These are phyloP conservation scores for Kuschelorhynchus macadamiae DNA, from an alignment of 2,888 invertebrate species.

Conservation along the genomic window DNA sequence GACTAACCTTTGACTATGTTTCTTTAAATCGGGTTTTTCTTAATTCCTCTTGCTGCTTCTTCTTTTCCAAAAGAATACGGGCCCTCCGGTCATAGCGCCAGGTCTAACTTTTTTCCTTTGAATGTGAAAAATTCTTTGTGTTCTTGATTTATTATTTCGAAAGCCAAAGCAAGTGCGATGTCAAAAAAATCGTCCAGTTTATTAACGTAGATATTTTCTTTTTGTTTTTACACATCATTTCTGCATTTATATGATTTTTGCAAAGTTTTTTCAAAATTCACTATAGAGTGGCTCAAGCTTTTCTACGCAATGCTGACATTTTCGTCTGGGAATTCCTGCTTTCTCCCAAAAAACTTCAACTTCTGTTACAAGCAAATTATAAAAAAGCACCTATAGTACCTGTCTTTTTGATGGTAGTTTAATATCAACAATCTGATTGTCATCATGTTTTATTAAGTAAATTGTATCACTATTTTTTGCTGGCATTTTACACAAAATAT, in stretches of 20 bases:
- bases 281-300: neutral
- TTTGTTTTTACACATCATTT: neutral
- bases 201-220: neutral
- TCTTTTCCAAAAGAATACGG: slow-evolving; percentile 6
- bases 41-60: slow-evolving; percentile 6
- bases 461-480: neutral
- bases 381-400: neutral
- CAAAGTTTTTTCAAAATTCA: slow-evolving; percentile 7
- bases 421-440: slow-evolving; percentile 1
- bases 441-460: slow-evolving; percentile 10
- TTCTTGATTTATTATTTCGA: neutral
- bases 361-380: slow-evolving; percentile 10
- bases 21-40: slow-evolving; percentile 4
- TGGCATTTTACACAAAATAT: slow-evolving; percentile 8
- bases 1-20: slow-evolving; percentile 1
- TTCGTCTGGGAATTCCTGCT: slow-evolving; percentile 7
- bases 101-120: slow-evolving; percentile 2
- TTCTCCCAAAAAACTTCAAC: slow-evolving; percentile 5
- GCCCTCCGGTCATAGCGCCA: slow-evolving; percentile 9
- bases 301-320: slow-evolving; percentile 12
- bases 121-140: slow-evolving; percentile 5
- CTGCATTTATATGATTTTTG: slow-evolving; percentile 8
- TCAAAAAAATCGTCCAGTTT: slow-evolving; percentile 7
- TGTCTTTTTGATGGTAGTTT: slow-evolving; percentile 11
- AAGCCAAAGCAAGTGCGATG: neutral